A percentile compares a stretch with the other conserved stretches of the same genome.
Conservation (phyloP, 2,888 invertebrate genomes). For the Stomorhina lunata region DNA sequence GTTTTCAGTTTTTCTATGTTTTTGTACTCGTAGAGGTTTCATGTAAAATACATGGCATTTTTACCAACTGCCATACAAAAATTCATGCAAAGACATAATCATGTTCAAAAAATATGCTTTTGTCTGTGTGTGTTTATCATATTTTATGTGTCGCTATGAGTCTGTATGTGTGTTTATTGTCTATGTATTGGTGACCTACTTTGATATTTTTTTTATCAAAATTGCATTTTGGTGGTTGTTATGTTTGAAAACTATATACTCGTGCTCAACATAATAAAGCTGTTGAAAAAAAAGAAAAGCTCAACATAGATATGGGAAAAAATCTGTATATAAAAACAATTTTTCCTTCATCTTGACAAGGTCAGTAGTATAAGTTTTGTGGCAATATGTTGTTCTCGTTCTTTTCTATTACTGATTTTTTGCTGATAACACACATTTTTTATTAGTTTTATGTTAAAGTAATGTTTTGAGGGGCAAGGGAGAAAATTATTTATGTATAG, state of each 20-base stretch:
- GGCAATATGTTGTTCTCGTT: constrained; percentile 4
- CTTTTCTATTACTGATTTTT: not conserved
- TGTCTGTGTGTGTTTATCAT: not conserved
- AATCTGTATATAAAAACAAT: constrained; percentile 9
- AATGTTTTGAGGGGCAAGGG: not conserved
- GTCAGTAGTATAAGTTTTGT: constrained; percentile 44
- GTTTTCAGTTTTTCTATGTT: not conserved
- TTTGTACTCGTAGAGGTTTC: constrained; percentile 14
- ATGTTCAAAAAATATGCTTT: not conserved
- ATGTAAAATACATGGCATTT: constrained; percentile 22
- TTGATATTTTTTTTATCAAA: constrained; percentile 43
- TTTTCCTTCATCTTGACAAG: constrained; percentile 53
- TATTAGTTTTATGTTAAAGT: not conserved
- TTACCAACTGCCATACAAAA: not conserved
- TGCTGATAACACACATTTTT: not conserved
- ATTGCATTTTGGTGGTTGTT: constrained; percentile 54
- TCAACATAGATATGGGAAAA: not conserved
- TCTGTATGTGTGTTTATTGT: constrained; percentile 64
- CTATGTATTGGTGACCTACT: constrained; percentile 49
- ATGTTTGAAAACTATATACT: constrained; percentile 43
- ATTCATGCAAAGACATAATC: not conserved
- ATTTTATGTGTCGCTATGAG: not conserved
- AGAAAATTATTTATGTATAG: not conserved
- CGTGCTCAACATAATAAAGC: constrained; percentile 1
- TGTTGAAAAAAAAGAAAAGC: not conserved